phyloP scores from a whole-genome alignment of 1,140 invertebrate species.

The Drosophila ananassae region DNA sequence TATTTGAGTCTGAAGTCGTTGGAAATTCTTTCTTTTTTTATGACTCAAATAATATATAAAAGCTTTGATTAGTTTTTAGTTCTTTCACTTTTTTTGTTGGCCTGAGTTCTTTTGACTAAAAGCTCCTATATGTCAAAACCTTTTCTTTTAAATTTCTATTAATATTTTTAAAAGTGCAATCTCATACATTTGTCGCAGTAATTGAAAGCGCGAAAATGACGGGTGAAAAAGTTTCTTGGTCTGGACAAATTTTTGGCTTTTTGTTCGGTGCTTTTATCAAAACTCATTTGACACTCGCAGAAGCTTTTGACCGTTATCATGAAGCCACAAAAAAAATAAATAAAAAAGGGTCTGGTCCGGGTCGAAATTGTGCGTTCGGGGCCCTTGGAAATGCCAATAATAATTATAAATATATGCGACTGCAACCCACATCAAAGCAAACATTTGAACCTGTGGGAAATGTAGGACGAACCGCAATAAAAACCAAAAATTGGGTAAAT shows the following conservation, averaged over 20 bases:
- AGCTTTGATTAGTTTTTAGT: too few relatives aligned
- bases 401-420: slow-evolving; percentile 62
- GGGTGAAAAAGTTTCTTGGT: slow-evolving; percentile 29
- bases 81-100: too few relatives aligned
- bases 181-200: slow-evolving; percentile 38
- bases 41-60: too few relatives aligned
- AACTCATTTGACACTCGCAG: slow-evolving; percentile 54
- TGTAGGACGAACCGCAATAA: slow-evolving; percentile 25
- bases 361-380: neutral
- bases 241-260: slow-evolving; percentile 25
- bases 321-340: slow-evolving; percentile 18
- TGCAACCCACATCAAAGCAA: slow-evolving; percentile 59
- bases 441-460: slow-evolving; percentile 24
- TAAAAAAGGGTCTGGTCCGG: slow-evolving; percentile 15
- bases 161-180: neutral
- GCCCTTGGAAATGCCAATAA: slow-evolving; percentile 61
- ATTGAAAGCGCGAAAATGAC: slow-evolving; percentile 52
- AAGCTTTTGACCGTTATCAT: slow-evolving; percentile 58
- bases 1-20: too few relatives aligned
- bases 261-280: slow-evolving; percentile 45
- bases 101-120: too few relatives aligned
- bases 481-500: slow-evolving; percentile 35
- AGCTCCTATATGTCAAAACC: too few relatives aligned
- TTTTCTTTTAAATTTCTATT: neutral
- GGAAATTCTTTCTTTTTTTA: too few relatives aligned